Evolutionary conservation across 2,888 invertebrate genomes (phyloP), one percentile per base, ranked within the genome.

Genomic region (Nomada ferruginata): DNA sequence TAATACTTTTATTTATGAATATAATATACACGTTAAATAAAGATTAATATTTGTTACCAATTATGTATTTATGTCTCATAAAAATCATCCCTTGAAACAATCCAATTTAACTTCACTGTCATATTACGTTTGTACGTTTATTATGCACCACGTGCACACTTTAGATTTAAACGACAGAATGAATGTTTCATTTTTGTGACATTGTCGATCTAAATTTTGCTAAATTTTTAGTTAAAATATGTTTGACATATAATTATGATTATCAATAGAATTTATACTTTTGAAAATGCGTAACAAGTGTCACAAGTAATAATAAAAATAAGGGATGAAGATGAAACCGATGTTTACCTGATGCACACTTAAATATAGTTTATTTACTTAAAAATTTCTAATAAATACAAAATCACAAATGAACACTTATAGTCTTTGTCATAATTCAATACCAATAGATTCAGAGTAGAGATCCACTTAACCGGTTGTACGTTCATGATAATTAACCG

Each of bases 401-500:
- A 93, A 93, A 93, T 93, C 93, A 93, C 93, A 93, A 93, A 93
- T 93, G 90, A 93, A 93, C 93, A 93, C 91, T 93, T 93, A 36
- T 36, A 92, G 91, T 93, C 92, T 93, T 93, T 92, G 91, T 91
- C 91, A 88, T 90, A 92, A 92, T 91, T 92, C 90, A 89, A 92
- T 91, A 90, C 89, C 90, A 86, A 91, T 91, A 90, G 91, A 89
- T 92, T 82, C 72, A 83, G 85, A 85, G 79, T 88, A 83, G 82
- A 87, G 87, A 87, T 89, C 85, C 85, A 85, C 78, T 87, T 88
- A 85, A 87, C 82, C 90, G 85, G 89, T 90, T 87, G 85, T 90
- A 90, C 90, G 91, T 91, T 89, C 89, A 88, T 89, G 87, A 86
- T 90, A 89, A 83, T 87, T 88, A 85, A 88, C 83, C 85, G 86